Base-by-base conservation (phyloP, 2,888 invertebrate species). In the Drosophila fulvimacula region DNA sequence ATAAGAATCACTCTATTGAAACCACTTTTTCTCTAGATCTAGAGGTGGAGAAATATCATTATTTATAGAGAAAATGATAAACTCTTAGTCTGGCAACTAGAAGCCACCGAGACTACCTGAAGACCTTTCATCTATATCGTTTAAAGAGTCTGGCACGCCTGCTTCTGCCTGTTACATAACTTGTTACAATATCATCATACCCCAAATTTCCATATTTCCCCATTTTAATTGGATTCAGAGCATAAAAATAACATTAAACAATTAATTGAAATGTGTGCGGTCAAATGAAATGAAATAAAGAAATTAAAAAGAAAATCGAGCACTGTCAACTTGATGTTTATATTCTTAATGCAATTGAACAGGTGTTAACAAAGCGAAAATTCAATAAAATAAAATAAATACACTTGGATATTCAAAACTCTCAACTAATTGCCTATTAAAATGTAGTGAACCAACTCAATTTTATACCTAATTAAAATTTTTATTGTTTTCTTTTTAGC, bases 271-370 rank as follows among this genome's bases (percentile, higher is more conserved):
- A 60, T 56, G 49, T 66, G 51, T 63, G 49, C 52, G 56, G 49
- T 49, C 51, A 61, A 39, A 21, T 41, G 51, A 51, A 62, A 52
- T 46, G 36, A 66, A 46, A 70, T 51, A 27, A 21, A 21, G 9
- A 13, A 42, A 41, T 34, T 19, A 15, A 55, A 51, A 55, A 49
- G 34, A 30, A 46, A 53, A 41, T 41, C 36, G 15, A 36, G 36
- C n/a, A n/a, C 15, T 57, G 69, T 62, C 69, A 68, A 60, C 44
- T 64, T 52, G 34, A 58, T 72, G 71, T 61, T 66, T 60, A 67
- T 65, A 60, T 53, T 64, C 62, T 66, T 53, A 38, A 70, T 76
- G 52, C 49, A 70, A 68, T 75, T 59, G 66, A 67, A 62, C 66
- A 46, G 64, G 59, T 63, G 38, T 59, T 49, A 49, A 4, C 17